phyloP scores from a whole-genome alignment of 2,888 invertebrate genomes.

The Luperina nickerlii region DNA sequence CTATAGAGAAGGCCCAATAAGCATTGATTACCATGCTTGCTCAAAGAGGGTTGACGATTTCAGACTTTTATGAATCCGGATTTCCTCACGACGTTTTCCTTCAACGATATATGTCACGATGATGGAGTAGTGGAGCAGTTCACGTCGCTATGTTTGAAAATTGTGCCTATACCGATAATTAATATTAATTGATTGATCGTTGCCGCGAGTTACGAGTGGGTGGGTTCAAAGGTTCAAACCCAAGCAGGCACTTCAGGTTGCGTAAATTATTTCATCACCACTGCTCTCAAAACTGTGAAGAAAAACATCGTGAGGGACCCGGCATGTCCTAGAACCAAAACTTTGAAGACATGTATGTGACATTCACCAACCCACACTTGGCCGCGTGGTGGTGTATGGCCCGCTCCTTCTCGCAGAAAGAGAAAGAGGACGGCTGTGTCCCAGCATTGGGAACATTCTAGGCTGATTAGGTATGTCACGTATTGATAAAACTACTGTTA shows the following conservation, averaged over 20 bases:
- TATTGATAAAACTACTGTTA: not conserved
- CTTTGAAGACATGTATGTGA: not conserved
- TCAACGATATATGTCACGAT: not conserved
- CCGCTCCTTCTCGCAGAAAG: not conserved
- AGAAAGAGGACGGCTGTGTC: not conserved
- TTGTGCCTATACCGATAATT: not conserved
- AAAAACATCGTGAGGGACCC: not conserved
- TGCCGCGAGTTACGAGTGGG: not conserved
- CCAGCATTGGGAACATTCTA: not conserved
- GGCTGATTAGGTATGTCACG: not conserved
- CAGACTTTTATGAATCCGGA: not conserved
- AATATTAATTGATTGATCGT: not conserved
- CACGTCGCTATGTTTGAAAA: not conserved
- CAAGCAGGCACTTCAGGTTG: not conserved
- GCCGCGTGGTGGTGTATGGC: not conserved
- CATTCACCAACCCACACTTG: not conserved
- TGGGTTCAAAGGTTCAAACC: not conserved
- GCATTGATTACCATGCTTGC: not conserved
- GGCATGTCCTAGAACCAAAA: not conserved
- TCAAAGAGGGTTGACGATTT: too few relatives aligned
- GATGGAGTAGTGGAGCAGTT: not conserved
- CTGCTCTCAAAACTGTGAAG: not conserved
- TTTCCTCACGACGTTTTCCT: not conserved
- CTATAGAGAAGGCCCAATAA: not conserved
- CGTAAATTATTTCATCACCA: not conserved